Percentiles rank a stretch among this genome's conserved stretches.
These are phyloP conservation scores for Parazoanthus darwini DNA, from an alignment of 92 coral and sea anemone species.

Conservation along the genomic window DNA sequence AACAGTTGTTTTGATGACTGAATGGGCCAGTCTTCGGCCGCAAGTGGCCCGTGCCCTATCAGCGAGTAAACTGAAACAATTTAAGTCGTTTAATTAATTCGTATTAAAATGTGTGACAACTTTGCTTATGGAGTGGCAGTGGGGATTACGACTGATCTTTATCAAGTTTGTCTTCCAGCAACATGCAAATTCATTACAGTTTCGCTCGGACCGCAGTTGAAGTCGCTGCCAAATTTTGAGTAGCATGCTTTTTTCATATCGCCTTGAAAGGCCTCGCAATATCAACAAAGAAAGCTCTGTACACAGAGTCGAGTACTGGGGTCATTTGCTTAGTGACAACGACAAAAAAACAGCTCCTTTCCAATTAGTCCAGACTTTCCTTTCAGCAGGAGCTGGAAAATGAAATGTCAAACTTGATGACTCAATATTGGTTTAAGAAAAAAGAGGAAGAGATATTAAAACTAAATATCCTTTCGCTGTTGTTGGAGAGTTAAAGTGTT, in stretches of 20 bases:
- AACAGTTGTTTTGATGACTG: constrained; percentile 64
- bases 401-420: constrained; percentile 79
- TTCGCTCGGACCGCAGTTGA: neutral
- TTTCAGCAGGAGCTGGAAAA: constrained; percentile 63
- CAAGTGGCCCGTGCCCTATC: constrained; percentile 60
- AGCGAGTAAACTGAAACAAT: constrained; percentile 62
- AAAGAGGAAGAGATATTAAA: constrained; percentile 84
- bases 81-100: constrained; percentile 70
- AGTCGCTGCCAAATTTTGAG: constrained; percentile 8
- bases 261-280: constrained; percentile 26
- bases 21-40: constrained; percentile 33
- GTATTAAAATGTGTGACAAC: constrained; percentile 66
- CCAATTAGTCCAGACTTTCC: constrained; percentile 53
- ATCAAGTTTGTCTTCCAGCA: constrained; percentile 38
- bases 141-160: constrained; percentile 51
- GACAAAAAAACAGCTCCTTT: constrained; percentile 22
- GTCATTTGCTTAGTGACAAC: constrained; percentile 41
- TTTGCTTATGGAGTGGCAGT: constrained; percentile 60
- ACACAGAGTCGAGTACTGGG: constrained; percentile 8
- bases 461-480: constrained; percentile 66
- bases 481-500: constrained; percentile 58
- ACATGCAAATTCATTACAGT: constrained; percentile 16
- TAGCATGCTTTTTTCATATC: constrained; percentile 3
- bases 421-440: constrained; percentile 86
- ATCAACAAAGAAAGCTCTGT: constrained; percentile 28